These are phyloP conservation scores for Lagria hirta DNA, from an alignment of 2,888 invertebrate genomes.

Conservation along the genomic window DNA sequence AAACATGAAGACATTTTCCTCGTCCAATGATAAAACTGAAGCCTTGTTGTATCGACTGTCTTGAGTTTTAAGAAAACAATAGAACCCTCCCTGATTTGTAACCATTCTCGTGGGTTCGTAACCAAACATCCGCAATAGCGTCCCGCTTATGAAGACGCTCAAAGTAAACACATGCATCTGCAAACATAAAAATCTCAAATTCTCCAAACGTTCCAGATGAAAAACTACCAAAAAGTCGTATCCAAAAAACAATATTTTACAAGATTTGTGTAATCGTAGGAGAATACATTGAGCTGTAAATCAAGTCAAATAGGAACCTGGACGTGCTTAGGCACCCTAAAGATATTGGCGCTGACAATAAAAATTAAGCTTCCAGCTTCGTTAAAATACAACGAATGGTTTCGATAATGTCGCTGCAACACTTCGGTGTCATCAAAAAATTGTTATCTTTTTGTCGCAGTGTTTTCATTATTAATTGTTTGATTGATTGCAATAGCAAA, in stretches of 20 bases:
- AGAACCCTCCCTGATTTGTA: constrained; percentile 13
- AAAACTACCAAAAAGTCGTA: constrained; percentile 18
- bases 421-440: not conserved
- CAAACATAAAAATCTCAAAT: constrained; percentile 24
- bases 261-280: constrained; percentile 45
- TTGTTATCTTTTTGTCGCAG: not conserved
- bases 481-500: not conserved
- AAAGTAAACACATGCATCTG: constrained; percentile 24
- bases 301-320: constrained; percentile 28
- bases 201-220: constrained; percentile 19
- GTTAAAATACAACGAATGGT: constrained; percentile 10
- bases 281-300: constrained; percentile 41
- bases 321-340: constrained; percentile 7
- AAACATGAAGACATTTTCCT: too few species aligned
- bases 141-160: constrained; percentile 22
- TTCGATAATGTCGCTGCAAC: not conserved
- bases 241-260: constrained; percentile 44
- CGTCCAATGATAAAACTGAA: too few species aligned
- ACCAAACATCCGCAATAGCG: constrained; percentile 23
- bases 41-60: too few species aligned
- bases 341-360: constrained; percentile 11
- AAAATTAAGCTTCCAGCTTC: constrained; percentile 10
- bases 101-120: constrained; percentile 20
- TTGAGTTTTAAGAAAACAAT: constrained; percentile 19
- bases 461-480: constrained; percentile 9